Evolutionary conservation across 2,888 invertebrate genomes (phyloP), one percentile per base, ranked within the genome.

Genomic region (Drosophila basisetae): DNA sequence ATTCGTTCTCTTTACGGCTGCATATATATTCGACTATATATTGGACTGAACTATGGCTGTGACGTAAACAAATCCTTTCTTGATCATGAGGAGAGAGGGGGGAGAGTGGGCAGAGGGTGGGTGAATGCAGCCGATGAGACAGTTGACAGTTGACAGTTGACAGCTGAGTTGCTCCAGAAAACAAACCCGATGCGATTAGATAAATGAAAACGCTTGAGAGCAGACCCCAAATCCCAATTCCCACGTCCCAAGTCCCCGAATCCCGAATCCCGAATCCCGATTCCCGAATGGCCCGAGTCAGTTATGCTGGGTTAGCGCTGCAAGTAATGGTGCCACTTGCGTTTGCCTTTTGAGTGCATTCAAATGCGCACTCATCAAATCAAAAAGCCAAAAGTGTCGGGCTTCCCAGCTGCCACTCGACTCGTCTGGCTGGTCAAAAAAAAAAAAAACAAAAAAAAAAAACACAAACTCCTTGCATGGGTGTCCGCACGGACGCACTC

Each of bases 331-430:
- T 68, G 73, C 73, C 86, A 83, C 89, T 84, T 78, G 86, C 69
- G 73, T 39, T 28, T 62, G 63, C 62, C 67, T 59, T 80, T 80
- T 58, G 84, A 89, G 79, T 83, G 89, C 85, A 86, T 85, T 86
- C 79, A 81, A 85, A 85, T 84, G 86, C 77, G 74, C 74, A 82
- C 87, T 85, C 89, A 85, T 89, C 89, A 84, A 84, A 85, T 89
- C 80, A 87, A 78, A 86, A 86, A 81, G 89, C 76, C 86, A 83
- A 83, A 83, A 84, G 81, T 84, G 86, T 89, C 86, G 80, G 81
- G 73, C 58, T 33, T 65, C 75, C 73, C 52, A 66, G 53, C 63
- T 71, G 49, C 28, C 72, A 53, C 70, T 60, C 13, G 76, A 52
- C 56, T 55, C 47, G 13, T 35, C 16, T 43, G 11, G 31, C 68